phyloP scores from a whole-genome alignment of 2,888 invertebrate genomes.

The Phengaris alcon region DNA sequence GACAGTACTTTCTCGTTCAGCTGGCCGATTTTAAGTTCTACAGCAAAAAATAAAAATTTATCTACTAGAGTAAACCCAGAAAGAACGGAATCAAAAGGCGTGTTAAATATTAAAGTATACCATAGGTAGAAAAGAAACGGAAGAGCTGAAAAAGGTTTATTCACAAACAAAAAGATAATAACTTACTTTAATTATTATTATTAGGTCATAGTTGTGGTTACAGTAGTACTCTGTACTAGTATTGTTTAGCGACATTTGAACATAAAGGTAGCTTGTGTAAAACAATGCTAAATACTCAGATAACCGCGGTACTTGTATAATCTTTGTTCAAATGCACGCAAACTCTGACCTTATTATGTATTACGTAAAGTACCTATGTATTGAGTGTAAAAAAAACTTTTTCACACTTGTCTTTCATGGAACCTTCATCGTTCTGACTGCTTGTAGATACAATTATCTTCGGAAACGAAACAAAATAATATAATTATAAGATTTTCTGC shows the following conservation, averaged over 20 bases:
- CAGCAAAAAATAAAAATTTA: conserved; percentile 37
- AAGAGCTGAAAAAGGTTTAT: too few species aligned
- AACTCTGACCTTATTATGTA: background rate
- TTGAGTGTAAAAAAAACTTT: background rate
- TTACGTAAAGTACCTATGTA: background rate
- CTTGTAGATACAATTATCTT: background rate
- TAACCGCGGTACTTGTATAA: conserved; percentile 9
- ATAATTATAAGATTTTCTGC: background rate
- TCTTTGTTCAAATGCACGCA: background rate
- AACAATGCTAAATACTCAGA: conserved; percentile 1
- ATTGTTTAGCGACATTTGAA: background rate
- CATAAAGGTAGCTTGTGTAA: background rate
- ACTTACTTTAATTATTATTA: background rate
- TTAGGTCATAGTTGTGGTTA: too few species aligned
- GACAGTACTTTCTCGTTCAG: conserved; percentile 87
- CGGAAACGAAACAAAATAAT: background rate
- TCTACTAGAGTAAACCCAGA: background rate
- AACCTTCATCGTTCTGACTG: background rate
- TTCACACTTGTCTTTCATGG: background rate
- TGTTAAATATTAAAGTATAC: too few species aligned
- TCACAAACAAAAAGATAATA: background rate
- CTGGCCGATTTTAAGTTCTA: conserved; percentile 87
- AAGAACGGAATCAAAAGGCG: background rate
- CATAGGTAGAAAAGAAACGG: too few species aligned
- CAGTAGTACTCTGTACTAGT: too few species aligned